Percentiles rank a stretch among this genome's conserved stretches.
Evolutionary conservation across 2,888 invertebrate species (phyloP).

Genomic region (Sminthurinus aureus): DNA sequence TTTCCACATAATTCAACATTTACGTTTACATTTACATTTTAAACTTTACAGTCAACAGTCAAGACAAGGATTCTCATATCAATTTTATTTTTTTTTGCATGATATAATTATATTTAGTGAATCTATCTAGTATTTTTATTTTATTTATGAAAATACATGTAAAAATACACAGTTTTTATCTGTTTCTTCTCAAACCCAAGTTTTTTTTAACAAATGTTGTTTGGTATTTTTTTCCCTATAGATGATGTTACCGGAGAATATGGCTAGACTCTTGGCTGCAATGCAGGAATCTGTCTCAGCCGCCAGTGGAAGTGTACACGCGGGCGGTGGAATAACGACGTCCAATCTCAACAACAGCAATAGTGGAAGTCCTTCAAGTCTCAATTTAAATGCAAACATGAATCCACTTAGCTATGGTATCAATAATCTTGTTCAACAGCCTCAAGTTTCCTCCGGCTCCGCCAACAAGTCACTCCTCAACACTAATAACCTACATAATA

Average conservation of each 20-base stretch:
- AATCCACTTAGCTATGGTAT: constrained; percentile 56
- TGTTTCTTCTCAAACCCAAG: too few species aligned
- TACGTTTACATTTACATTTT: too few species aligned
- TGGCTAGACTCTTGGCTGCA: constrained; percentile 58
- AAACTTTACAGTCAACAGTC: too few species aligned
- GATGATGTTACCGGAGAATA: constrained; percentile 60
- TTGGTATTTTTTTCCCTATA: constrained; percentile 23
- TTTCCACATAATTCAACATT: not conserved
- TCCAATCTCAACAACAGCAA: constrained; percentile 43
- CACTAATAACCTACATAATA: constrained; percentile 36
- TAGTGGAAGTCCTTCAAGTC: constrained; percentile 50
- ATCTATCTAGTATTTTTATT: not conserved
- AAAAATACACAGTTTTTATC: too few species aligned
- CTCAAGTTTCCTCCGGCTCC: constrained; percentile 51
- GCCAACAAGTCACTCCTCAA: constrained; percentile 45
- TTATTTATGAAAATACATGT: too few species aligned
- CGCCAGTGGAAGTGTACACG: constrained; percentile 33
- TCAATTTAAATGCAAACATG: constrained; percentile 42
- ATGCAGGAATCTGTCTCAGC: constrained; percentile 59
- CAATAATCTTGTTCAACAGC: constrained; percentile 56
- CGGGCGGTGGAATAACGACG: constrained; percentile 2
- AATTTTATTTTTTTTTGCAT: not conserved
- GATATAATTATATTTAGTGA: not conserved
- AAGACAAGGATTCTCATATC: not conserved
- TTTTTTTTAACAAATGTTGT: not conserved